Percentiles rank a stretch among this genome's conserved stretches.
Evolutionary conservation across 2,888 invertebrate species (phyloP).

Genomic region (Cheilosia soror): DNA sequence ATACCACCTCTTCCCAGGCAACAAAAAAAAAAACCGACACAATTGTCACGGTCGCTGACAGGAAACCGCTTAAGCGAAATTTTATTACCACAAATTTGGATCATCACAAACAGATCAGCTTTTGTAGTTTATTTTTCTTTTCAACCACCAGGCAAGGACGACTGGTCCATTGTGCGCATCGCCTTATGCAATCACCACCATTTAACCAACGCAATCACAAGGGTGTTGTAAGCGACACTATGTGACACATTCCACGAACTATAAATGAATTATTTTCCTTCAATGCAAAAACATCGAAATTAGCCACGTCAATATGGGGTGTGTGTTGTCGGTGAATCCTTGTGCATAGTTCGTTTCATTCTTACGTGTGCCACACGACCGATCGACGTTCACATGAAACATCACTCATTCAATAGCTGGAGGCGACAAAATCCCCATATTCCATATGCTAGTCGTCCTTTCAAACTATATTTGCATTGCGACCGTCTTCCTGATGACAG

Average conservation of each 20-base stretch:
- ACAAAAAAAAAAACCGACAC: slow-evolving; percentile 9
- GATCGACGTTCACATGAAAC: slow-evolving; percentile 76
- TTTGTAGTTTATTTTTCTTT: slow-evolving; percentile 29
- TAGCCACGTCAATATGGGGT: slow-evolving; percentile 77
- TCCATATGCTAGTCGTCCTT: slow-evolving; percentile 51
- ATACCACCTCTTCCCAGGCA: slow-evolving; percentile 30
- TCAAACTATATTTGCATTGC: slow-evolving; percentile 63
- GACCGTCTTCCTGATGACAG: slow-evolving; percentile 80
- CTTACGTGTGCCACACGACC: slow-evolving; percentile 77
- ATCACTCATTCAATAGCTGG: slow-evolving; percentile 77
- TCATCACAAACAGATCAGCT: slow-evolving; percentile 73
- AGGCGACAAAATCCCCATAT: slow-evolving; percentile 82
- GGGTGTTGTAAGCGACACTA: slow-evolving; percentile 68
- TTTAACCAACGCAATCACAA: slow-evolving; percentile 52
- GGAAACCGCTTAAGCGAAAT: slow-evolving; percentile 49
- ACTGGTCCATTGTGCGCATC: slow-evolving; percentile 34
- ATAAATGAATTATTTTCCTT: slow-evolving; percentile 83
- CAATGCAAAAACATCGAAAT: slow-evolving; percentile 81
- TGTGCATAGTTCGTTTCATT: slow-evolving; percentile 48
- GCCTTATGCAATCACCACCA: slow-evolving; percentile 51
- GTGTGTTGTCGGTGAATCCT: slow-evolving; percentile 76
- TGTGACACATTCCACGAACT: slow-evolving; percentile 43
- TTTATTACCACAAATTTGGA: slow-evolving; percentile 65
- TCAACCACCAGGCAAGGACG: slow-evolving; percentile 20
- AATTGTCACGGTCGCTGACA: slow-evolving; percentile 30